Evolutionary conservation across 2,113 vertebrate genomes (phyloP).

Genomic region (Oriolus oriolus): DNA sequence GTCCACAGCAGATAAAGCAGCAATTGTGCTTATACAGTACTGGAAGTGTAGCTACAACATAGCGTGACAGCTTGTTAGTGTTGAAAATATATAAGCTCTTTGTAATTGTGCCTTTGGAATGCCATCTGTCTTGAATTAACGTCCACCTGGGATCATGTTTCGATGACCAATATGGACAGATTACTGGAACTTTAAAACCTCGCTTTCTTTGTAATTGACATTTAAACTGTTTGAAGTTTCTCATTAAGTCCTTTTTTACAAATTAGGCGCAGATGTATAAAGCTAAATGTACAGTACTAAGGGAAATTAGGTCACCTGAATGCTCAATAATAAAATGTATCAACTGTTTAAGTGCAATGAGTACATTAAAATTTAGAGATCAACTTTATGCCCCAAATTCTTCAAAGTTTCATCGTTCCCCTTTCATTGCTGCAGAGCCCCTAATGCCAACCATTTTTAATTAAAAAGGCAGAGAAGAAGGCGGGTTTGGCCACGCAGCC

Average conservation of each 20-base stretch:
- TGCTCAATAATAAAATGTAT: conserved; percentile 66
- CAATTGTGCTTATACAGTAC: conserved; percentile 50
- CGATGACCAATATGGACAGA: conserved; percentile 83
- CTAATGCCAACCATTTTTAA: conserved; percentile 32
- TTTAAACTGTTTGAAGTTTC: conserved; percentile 90
- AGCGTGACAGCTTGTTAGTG: conserved; percentile 79
- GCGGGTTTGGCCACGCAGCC: background rate
- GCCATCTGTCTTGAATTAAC: conserved; percentile 89
- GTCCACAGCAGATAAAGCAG: conserved; percentile 34
- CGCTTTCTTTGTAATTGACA: conserved; percentile 85
- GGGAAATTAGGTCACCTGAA: conserved; percentile 77
- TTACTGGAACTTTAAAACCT: conserved; percentile 85
- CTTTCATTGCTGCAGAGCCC: conserved; percentile 24
- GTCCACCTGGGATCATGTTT: conserved; percentile 87
- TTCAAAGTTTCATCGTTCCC: conserved; percentile 43
- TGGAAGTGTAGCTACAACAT: conserved; percentile 51
- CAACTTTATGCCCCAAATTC: conserved; percentile 6
- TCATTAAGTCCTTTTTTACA: conserved; percentile 83
- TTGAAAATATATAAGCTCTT: conserved; percentile 80
- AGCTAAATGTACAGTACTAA: conserved; percentile 71
- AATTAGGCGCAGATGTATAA: conserved; percentile 84
- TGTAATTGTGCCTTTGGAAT: conserved; percentile 88
- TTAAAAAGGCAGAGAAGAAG: conserved; percentile 40
- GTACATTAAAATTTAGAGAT: conserved; percentile 56
- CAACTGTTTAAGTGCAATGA: conserved; percentile 60